A percentile compares a stretch with the other conserved stretches of the same genome.
These are phyloP conservation scores for Folsomia manolachei DNA, from an alignment of 2,888 invertebrate genomes.

Conservation along the genomic window DNA sequence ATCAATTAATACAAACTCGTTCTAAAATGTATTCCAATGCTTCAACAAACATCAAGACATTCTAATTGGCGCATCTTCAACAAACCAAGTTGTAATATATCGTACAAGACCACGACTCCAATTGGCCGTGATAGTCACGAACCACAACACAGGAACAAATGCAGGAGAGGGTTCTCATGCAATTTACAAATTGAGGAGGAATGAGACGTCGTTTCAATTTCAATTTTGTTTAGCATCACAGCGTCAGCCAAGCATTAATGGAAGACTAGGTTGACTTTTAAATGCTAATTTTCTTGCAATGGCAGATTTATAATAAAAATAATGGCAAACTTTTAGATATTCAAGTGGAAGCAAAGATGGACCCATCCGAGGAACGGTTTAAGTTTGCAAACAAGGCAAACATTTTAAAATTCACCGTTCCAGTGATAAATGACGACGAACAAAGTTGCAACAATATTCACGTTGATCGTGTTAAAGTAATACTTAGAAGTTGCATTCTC, in stretches of 20 bases:
- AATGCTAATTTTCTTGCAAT: too few relatives aligned
- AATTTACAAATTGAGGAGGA: neutral
- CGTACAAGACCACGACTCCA: neutral
- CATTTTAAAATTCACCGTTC: neutral
- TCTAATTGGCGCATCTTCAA: neutral
- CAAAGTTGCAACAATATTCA: neutral
- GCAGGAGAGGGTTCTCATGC: neutral
- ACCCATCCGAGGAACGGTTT: constrained; percentile 1
- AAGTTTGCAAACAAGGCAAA: neutral
- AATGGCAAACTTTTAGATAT: too few relatives aligned
- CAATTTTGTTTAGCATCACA: neutral
- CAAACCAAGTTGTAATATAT: constrained; percentile 2
- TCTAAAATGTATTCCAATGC: neutral
- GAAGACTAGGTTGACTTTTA: neutral
- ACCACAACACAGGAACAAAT: neutral
- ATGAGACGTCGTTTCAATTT: neutral
- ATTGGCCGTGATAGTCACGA: neutral
- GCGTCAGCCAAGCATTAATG: neutral
- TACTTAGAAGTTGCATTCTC: neutral
- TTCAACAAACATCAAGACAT: constrained; percentile 4
- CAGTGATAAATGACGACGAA: neutral
- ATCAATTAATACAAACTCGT: neutral
- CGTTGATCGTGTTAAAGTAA: neutral
- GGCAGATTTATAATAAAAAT: too few relatives aligned
- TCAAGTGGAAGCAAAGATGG: neutral